Conservation (phyloP, 2,888 invertebrate genomes). For the Cryptocheilus praepositus region DNA sequence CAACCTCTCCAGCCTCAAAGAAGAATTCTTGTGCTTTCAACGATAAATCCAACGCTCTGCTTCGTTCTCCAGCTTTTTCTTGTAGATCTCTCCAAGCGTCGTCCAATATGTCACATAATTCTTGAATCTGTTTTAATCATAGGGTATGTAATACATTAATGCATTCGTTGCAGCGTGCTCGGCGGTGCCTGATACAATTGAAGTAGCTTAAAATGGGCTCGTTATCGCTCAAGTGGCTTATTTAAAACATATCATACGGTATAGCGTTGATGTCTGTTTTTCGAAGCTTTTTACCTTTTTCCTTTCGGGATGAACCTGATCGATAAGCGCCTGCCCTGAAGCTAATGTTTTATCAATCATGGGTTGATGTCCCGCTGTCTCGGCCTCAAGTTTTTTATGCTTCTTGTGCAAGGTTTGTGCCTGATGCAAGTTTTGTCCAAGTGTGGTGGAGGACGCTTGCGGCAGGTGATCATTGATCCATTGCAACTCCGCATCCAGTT, state of each 20-base stretch:
- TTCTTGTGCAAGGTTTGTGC: slow-evolving; percentile 95
- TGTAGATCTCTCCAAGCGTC: slow-evolving; percentile 86
- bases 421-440: slow-evolving; percentile 92
- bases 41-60: slow-evolving; percentile 88
- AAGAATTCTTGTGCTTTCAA: slow-evolving; percentile 93
- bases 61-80: slow-evolving; percentile 83
- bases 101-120: slow-evolving; percentile 84
- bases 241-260: neutral
- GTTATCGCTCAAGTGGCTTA: too few species aligned
- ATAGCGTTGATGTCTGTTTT: neutral
- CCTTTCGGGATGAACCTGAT: slow-evolving; percentile 87
- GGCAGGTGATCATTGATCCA: slow-evolving; percentile 96
- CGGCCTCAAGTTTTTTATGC: slow-evolving; percentile 93
- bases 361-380: slow-evolving; percentile 90
- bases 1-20: slow-evolving; percentile 93
- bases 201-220: too few species aligned
- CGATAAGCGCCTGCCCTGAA: slow-evolving; percentile 85
- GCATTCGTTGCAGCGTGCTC: neutral
- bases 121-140: slow-evolving; percentile 79
- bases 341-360: slow-evolving; percentile 88
- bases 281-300: slow-evolving; percentile 83
- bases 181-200: too few species aligned
- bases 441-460: slow-evolving; percentile 83
- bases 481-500: slow-evolving; percentile 92
- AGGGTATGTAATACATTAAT: neutral